phyloP scores from a whole-genome alignment of 2,888 invertebrate genomes.

The Agrotis clavis region DNA sequence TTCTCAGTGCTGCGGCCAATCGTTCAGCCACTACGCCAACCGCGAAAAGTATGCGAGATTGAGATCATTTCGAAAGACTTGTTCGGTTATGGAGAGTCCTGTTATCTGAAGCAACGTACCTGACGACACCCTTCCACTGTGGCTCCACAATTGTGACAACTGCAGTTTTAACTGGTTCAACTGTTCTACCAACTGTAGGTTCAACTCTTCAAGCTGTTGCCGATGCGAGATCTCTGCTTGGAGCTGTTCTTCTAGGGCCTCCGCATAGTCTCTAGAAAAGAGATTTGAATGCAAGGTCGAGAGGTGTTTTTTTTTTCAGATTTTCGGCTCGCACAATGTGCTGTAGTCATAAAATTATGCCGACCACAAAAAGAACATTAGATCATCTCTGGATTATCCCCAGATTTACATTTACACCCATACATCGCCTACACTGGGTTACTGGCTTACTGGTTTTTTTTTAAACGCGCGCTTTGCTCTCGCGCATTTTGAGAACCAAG shows the following conservation, averaged over 20 bases:
- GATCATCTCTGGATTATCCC: too few relatives aligned
- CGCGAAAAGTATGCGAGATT: not conserved
- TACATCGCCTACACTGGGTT: too few relatives aligned
- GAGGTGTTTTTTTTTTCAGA: not conserved
- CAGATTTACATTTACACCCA: too few relatives aligned
- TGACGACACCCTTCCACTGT: conserved; percentile 78
- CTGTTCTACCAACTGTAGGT: conserved; percentile 91
- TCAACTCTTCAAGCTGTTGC: conserved; percentile 92
- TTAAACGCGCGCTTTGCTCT: too few relatives aligned
- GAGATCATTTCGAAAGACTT: not conserved
- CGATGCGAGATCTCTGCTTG: conserved; percentile 92
- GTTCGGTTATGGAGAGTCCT: not conserved
- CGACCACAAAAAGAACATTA: too few relatives aligned
- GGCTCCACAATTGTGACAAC: conserved; percentile 84
- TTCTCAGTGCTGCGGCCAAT: too few relatives aligned
- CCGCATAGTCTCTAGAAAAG: conserved; percentile 80
- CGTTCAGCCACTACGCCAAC: too few relatives aligned
- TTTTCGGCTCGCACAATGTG: not conserved
- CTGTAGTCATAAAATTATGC: too few relatives aligned
- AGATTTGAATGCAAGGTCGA: not conserved
- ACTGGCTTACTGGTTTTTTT: too few relatives aligned
- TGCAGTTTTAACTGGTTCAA: conserved; percentile 90
- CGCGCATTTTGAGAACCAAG: too few relatives aligned
- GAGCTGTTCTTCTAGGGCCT: conserved; percentile 90
- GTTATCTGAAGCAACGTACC: conserved; percentile 67